phyloP scores from a whole-genome alignment of 2,113 vertebrate species.

The Pachycephala philippinensis region DNA sequence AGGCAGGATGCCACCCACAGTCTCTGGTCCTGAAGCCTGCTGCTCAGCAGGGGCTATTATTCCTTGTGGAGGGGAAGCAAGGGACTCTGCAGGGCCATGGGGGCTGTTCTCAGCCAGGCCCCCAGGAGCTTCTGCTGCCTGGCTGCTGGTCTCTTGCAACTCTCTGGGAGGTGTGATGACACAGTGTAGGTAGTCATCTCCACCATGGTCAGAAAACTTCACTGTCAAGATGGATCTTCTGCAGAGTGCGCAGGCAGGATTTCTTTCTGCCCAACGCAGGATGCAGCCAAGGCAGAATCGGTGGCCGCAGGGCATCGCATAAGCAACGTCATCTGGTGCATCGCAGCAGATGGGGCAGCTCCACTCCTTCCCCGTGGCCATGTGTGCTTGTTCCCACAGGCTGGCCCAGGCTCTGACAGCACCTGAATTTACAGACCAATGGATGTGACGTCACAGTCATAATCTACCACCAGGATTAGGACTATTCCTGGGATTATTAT shows the following conservation, averaged over 20 bases:
- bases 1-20: neutral
- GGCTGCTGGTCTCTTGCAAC: neutral
- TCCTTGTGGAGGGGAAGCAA: neutral
- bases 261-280: neutral
- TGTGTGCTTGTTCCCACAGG: neutral
- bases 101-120: neutral
- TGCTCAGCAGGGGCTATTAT: neutral
- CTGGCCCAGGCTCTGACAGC: neutral
- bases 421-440: neutral
- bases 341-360: neutral
- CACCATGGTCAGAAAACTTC: neutral
- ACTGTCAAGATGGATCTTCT: neutral
- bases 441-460: neutral
- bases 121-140: neutral
- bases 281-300: neutral
- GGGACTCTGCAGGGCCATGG: neutral
- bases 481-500: neutral
- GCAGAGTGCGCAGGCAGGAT: neutral
- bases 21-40: neutral
- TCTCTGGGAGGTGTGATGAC: neutral
- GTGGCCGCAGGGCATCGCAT: neutral
- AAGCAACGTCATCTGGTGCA: fast-evolving
- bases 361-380: neutral
- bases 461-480: neutral
- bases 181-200: neutral